Evolutionary conservation across 2,113 vertebrate species (phyloP).

Genomic region (Cavia porcellus): DNA sequence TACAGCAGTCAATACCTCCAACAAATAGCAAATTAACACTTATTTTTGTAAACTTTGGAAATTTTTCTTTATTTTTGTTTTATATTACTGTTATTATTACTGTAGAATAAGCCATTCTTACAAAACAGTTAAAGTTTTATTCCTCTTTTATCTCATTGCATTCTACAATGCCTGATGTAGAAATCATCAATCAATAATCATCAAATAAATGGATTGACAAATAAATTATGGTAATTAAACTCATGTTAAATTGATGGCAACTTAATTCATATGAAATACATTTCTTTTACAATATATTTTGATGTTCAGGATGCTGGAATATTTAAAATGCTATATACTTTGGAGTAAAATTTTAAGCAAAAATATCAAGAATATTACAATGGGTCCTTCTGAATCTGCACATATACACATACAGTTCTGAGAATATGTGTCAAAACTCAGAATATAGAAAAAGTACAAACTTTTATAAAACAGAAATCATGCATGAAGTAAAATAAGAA

Average conservation of each 20-base stretch:
- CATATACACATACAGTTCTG: not conserved
- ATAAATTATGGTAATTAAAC: not conserved
- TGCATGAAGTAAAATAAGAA: not conserved
- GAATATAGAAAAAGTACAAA: not conserved
- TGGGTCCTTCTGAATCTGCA: not conserved
- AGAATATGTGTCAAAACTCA: not conserved
- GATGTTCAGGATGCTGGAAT: not conserved
- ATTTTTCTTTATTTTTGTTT: not conserved
- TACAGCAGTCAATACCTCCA: not conserved
- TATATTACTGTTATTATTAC: not conserved
- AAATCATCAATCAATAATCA: not conserved
- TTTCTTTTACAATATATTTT: slow-evolving; percentile 14
- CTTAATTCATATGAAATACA: not conserved
- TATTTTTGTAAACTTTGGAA: not conserved
- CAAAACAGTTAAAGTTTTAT: not conserved
- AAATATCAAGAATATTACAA: slow-evolving; percentile 44
- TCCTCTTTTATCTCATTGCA: not conserved
- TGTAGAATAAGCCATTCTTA: not conserved
- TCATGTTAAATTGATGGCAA: not conserved
- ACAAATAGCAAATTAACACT: not conserved
- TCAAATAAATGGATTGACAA: not conserved
- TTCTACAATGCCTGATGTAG: not conserved
- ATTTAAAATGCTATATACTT: not conserved
- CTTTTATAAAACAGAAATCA: not conserved
- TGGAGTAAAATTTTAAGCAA: slow-evolving; percentile 10